Conservation (phyloP, 2,797 vertebrate genomes). For the Chelmon rostratus region DNA sequence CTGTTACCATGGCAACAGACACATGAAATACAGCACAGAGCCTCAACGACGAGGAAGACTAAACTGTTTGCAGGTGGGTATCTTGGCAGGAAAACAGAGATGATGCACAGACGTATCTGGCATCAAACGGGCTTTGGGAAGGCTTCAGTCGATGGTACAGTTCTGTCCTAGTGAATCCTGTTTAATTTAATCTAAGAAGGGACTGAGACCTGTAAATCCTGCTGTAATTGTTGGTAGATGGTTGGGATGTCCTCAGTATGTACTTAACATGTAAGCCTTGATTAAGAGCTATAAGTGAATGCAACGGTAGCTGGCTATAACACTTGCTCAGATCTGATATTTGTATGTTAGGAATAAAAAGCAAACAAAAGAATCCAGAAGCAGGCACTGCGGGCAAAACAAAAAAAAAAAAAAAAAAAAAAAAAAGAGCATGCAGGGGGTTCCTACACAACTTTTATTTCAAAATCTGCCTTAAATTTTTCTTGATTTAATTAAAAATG, state of each 20-base stretch:
- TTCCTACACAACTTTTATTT: constrained; percentile 52
- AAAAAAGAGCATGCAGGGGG: constrained; percentile 49
- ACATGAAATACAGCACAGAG: constrained; percentile 64
- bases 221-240: background rate
- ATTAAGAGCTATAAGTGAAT: background rate
- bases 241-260: background rate
- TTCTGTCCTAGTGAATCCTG: background rate
- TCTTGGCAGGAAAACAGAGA: constrained; percentile 28
- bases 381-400: constrained; percentile 46
- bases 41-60: constrained; percentile 46
- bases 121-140: constrained; percentile 9
- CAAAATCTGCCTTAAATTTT: background rate
- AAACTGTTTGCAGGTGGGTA: constrained; percentile 22
- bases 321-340: constrained; percentile 22
- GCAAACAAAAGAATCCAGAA: constrained; percentile 47
- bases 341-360: constrained; percentile 36
- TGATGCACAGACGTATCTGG: constrained; percentile 7
- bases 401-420: constrained; percentile 42
- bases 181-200: background rate
- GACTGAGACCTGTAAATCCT: background rate
- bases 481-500: background rate
- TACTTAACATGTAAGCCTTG: background rate
- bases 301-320: background rate
- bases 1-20: constrained; percentile 85
- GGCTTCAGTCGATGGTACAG: background rate